Evolutionary conservation across 2,797 vertebrate species (phyloP).

Genomic region (Apogon talboti): DNA sequence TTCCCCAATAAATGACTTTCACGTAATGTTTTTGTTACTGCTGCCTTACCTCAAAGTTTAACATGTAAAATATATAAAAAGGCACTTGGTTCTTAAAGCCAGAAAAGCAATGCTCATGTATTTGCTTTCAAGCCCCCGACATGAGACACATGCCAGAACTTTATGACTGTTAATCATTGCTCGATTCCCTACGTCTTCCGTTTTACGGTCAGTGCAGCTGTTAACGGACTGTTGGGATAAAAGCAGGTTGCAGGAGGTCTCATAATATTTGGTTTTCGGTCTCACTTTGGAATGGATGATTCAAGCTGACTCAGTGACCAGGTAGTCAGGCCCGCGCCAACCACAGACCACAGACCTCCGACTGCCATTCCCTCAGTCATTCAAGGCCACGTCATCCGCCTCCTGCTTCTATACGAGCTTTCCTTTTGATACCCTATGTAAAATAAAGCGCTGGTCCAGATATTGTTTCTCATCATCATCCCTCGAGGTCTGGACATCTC

Average conservation of each 20-base stretch:
- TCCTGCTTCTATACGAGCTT: slow-evolving; percentile 20
- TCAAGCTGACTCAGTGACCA: slow-evolving; percentile 66
- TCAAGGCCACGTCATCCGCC: slow-evolving; percentile 43
- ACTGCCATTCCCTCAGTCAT: slow-evolving; percentile 27
- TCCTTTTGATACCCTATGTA: slow-evolving; percentile 10
- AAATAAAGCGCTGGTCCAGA: neutral
- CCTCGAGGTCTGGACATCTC: neutral
- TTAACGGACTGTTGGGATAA: slow-evolving; percentile 41
- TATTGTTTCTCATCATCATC: slow-evolving; percentile 2
- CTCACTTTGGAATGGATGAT: slow-evolving; percentile 56
- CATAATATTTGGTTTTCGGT: slow-evolving; percentile 49
- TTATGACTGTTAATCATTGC: slow-evolving; percentile 48
- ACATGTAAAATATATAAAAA: slow-evolving; percentile 1
- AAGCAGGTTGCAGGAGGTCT: slow-evolving; percentile 36
- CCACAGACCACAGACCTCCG: slow-evolving; percentile 63
- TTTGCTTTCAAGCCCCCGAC: slow-evolving; percentile 17
- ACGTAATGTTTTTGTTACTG: neutral
- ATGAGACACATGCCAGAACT: slow-evolving; percentile 34
- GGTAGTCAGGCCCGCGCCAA: slow-evolving; percentile 40
- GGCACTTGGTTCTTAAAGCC: neutral
- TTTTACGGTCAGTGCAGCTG: slow-evolving; percentile 28
- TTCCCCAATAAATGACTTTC: neutral
- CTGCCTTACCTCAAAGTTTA: neutral
- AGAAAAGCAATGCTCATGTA: neutral
- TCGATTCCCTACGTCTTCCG: slow-evolving; percentile 53